Base-by-base conservation (phyloP, 2,888 invertebrate species). In the Mycalesis mineus region DNA sequence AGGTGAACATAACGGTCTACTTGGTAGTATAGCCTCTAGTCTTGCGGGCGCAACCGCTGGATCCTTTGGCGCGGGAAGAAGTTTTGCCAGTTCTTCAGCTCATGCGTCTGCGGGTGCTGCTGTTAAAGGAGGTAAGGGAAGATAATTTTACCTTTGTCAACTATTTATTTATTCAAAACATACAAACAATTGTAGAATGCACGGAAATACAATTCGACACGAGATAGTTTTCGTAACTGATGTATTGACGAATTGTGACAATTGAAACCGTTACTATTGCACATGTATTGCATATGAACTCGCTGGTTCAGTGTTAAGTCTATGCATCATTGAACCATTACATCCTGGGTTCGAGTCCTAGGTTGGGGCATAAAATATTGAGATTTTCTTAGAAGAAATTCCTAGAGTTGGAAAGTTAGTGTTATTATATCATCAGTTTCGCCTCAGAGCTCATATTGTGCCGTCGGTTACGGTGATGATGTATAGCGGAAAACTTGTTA, bases 41-140 rank as follows among this genome's bases (percentile, higher is more conserved):
- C 63, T 73, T n/a, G 75, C 83, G 1, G 73, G 70, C 41, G 71
- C 76, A 67, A 64, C 65, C 4, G 66, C 60, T 28, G 64, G 68
- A 17, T 58, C 66, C 1, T 68, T 65, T 47, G 72, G 67, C 14
- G 45, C 60, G 4, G 77, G 74, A 39, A 74, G 78, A 50, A 77
- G 78, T 65, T 84, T 75, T 54, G 77, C 85, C n/a, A 75, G 80
- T 64, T 80, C 85, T n/a, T 72, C 74, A 17, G 82, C 85, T 5
- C 82, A 85, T 53, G 79, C 85, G 15, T 73, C 80, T 17, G 68
- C 84, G 37, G 84, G 85, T 62, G 75, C 78, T 40, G 72, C 71
- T 47, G 75, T 76, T 36, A 86, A 86, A 82, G 84, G 82, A 80
- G 80, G 86, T 68, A 61, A 22, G 22, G 5, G 2, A 22, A 22